These are phyloP conservation scores for Cyrtorhinus lividipennis DNA, from an alignment of 1,140 invertebrate species.

Conservation along the genomic window DNA sequence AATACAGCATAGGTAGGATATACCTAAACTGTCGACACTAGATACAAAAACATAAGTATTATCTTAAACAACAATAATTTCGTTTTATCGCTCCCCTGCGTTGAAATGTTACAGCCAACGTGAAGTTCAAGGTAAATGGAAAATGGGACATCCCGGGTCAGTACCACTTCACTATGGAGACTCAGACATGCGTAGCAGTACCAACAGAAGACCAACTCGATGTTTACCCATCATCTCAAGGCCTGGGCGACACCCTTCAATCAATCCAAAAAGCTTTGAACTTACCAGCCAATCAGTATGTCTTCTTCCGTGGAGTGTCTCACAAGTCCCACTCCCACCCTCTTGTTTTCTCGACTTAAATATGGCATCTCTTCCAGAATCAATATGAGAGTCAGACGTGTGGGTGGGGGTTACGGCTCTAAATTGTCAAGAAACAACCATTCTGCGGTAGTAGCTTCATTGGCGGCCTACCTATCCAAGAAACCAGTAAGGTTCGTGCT, in stretches of 20 bases:
- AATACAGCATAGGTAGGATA: no score
- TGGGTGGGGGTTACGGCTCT: constrained; percentile 57
- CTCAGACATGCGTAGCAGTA: constrained; percentile 43
- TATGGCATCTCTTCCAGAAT: constrained; percentile 35
- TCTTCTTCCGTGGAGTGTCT: no score
- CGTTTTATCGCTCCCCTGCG: no score
- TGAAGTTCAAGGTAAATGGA: constrained; percentile 35
- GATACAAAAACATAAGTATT: no score
- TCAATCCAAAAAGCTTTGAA: constrained; percentile 23
- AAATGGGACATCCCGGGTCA: constrained; percentile 35
- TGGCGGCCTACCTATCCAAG: constrained; percentile 43
- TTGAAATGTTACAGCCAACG: constrained; percentile 17
- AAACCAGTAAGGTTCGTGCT: constrained; percentile 45
- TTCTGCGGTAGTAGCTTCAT: constrained; percentile 41
- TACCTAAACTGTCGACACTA: no score
- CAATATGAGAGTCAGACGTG: constrained; percentile 43
- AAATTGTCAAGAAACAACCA: constrained; percentile 42
- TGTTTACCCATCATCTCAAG: constrained; percentile 40
- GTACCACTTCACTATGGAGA: constrained; percentile 53
- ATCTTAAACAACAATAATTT: no score
- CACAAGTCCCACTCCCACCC: no score
- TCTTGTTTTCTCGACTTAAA: not conserved
- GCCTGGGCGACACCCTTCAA: constrained; percentile 25
- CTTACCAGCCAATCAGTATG: constrained; percentile 27
- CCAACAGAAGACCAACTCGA: constrained; percentile 51